Base-by-base conservation (phyloP, 2,888 invertebrate species). In the Ochlodes sylvanus region DNA sequence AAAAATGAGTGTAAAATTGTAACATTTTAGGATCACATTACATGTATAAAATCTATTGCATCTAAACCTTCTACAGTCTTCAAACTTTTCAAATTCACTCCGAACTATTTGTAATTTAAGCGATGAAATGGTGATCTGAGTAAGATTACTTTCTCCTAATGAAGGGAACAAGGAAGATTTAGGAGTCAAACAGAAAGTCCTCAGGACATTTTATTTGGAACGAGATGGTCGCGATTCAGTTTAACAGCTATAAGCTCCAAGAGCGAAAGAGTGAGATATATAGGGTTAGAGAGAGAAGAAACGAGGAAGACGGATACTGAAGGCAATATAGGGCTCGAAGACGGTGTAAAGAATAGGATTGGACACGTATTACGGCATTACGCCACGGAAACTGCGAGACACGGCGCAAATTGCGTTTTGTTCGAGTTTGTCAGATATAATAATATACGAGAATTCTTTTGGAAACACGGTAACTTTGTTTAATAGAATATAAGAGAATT, bases 241-340 rank as follows among this genome's bases (percentile, higher is more conserved):
- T 17, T 47, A 47, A 17, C n/a, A 47, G 15, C 7, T 15, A 17
- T 9, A 47, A 47, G 47, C 15, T 17, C 9, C 14, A 47, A 47
- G 38, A 17, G 47, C 4, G 27, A n/a, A 42, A 42, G 47, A 47
- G 14, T 15, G 47, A 17, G 47, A 47, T 6, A 14, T 15, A 9
- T 6, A 17, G 47, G 12, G 42, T n/a, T 6, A 7, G 21, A 58
- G 12, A 52, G 62, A 38, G 62, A 62, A 21, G 38, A 19, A 52
- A 52, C 19, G 52, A 52, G 62, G 62, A 62, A 41, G 52, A n/a
- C n/a, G 17, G 17, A 19, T 1, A 19, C 52, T 50, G 38, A 52
- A 62, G 38, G 62, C 38, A 21, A 58, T 42, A 27, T 44, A 15
- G 27, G 27, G 15, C 17, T 34, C 10, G 14, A 27, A 7, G 32